Conservation (phyloP, 2,797 vertebrate genomes). For the Siniperca obscura region DNA sequence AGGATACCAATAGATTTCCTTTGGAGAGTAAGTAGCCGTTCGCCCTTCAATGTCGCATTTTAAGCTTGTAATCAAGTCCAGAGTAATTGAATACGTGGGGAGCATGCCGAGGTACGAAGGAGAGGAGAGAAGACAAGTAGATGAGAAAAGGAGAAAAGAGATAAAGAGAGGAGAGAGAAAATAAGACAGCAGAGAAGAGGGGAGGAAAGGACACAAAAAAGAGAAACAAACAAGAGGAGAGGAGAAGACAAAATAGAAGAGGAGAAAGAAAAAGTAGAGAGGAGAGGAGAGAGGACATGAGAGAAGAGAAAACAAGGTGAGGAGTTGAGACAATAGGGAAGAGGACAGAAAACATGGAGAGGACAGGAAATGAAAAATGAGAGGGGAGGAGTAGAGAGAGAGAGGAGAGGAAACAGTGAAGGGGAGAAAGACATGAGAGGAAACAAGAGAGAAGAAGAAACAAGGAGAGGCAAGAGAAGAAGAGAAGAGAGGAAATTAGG, state of each 20-base stretch:
- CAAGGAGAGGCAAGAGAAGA: background rate
- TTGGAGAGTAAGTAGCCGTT: conserved; percentile 68
- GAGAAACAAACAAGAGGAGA: background rate
- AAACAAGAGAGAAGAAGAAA: background rate
- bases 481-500: background rate
- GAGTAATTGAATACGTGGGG: conserved; percentile 81
- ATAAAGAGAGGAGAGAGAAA: background rate
- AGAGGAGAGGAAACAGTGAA: background rate
- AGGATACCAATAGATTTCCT: conserved; percentile 66
- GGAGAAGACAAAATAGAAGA: background rate
- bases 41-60: conserved; percentile 72
- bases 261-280: background rate
- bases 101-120: conserved; percentile 56
- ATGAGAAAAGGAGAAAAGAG: background rate
- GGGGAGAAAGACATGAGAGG: background rate
- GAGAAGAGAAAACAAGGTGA: background rate
- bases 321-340: background rate
- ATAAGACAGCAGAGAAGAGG: too few relatives aligned
- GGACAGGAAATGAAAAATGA: background rate
- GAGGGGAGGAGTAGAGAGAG: background rate
- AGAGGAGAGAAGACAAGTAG: background rate
- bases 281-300: background rate
- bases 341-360: background rate
- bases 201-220: too few relatives aligned
- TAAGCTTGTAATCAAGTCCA: conserved; percentile 78